These are phyloP conservation scores for Columba janthina DNA, from an alignment of 2,113 vertebrate species.

Conservation along the genomic window DNA sequence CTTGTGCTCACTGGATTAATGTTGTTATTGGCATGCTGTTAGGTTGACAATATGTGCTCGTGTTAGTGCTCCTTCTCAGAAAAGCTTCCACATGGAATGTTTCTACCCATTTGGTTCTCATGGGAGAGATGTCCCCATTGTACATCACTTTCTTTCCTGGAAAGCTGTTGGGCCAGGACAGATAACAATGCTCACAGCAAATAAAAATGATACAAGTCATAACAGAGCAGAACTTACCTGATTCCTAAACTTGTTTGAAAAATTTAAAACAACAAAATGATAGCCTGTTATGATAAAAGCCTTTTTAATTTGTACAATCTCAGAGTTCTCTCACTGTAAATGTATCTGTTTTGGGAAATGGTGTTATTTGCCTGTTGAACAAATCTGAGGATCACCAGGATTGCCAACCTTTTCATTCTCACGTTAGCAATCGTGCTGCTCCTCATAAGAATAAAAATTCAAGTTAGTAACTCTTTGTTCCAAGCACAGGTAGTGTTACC, in stretches of 20 bases:
- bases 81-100: background rate
- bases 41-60: background rate
- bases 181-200: background rate
- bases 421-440: background rate
- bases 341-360: background rate
- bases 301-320: rapidly evolving
- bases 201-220: background rate
- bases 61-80: background rate
- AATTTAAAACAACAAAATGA: background rate
- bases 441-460: background rate
- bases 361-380: background rate
- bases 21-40: background rate
- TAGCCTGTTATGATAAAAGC: background rate
- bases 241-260: background rate
- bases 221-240: background rate
- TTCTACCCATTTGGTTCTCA: background rate
- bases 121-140: background rate
- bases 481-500: background rate
- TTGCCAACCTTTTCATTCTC: background rate
- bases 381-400: background rate
- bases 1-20: background rate
- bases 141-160: background rate
- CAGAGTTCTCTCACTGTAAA: background rate
- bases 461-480: background rate
- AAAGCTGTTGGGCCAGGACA: background rate